Conservation (phyloP, 2,888 invertebrate genomes). For the Iselma pallidipennis region DNA sequence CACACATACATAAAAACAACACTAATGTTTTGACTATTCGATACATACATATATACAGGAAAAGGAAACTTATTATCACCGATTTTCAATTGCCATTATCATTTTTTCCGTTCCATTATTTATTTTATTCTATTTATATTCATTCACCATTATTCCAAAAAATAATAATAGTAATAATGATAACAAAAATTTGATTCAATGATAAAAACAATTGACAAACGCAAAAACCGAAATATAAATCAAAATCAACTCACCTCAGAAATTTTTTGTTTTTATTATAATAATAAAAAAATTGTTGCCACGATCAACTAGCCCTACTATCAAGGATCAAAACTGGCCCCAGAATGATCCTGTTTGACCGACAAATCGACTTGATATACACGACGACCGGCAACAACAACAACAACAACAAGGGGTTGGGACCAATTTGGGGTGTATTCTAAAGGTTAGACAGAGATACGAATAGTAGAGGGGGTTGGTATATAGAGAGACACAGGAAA, state of each 20-base stretch:
- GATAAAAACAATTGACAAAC: background rate
- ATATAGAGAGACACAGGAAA: background rate
- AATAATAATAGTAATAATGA: background rate
- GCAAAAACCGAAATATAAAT: background rate
- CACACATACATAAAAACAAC: background rate
- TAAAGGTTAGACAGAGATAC: background rate
- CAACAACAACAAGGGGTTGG: background rate
- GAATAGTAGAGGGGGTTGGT: background rate
- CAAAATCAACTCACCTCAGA: background rate
- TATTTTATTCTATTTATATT: background rate
- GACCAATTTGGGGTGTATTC: background rate
- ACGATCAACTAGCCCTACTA: background rate
- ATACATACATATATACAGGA: constrained; percentile 45
- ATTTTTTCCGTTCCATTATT: constrained; percentile 47
- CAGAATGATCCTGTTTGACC: background rate
- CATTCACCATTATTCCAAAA: constrained; percentile 7
- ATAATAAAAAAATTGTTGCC: background rate
- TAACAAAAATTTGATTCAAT: background rate
- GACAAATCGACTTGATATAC: background rate
- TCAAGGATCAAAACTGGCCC: background rate
- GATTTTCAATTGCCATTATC: constrained; percentile 54
- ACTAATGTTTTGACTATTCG: constrained; percentile 21
- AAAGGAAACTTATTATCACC: constrained; percentile 55
- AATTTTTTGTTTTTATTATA: background rate
- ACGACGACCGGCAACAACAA: too few species aligned